Evolutionary conservation across 2,113 vertebrate species (phyloP), one percentile per base, ranked within the genome.

Genomic region (Ophiodon elongatus): DNA sequence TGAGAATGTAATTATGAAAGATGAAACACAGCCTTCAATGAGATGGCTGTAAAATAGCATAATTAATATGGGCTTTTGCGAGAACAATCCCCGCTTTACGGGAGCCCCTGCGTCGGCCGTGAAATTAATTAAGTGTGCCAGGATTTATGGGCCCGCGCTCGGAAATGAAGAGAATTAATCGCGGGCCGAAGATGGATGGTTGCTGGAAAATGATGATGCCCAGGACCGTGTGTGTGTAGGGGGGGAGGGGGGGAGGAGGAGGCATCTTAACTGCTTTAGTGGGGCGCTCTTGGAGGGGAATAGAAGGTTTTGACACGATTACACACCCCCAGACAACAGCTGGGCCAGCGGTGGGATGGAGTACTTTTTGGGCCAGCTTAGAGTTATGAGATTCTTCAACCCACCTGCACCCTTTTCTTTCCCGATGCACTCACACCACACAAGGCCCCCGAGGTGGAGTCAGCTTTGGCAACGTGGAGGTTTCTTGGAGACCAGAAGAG

Each of bases 41-140:
- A 97, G 97, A 98, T 97, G 96, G 97, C 97, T 96, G 97, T 99
- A 99, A 96, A 99, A 99, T 98, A 98, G 98, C 98, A 99, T 99
- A 99, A 99, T 99, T 99, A 99, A 99, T 99, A 98, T 98, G 97
- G 97, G 98, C 97, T 99, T 94, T 99, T 99, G 97, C 95, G 96
- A 98, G 97, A 99, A 99, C 97, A 98, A 98, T 98, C 96, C 96
- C 82, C 96, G 96, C 97, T 99, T 98, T 98, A 98, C 96, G 94
- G 97, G 96, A 97, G 93, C 92, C 97, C 97, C 97, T 96, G 94
- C 94, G 96, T 96, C 97, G 96, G 96, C 97, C 95, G 96, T 97
- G 97, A 99, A 99, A 99, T 99, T 99, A 99, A 99, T 99, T 99
- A 99, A 99, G 97, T 99, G 98, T 97, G 97, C 97, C 96, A 98